Conservation (phyloP, 2,888 invertebrate genomes). For the Tanypteryx hageni region DNA sequence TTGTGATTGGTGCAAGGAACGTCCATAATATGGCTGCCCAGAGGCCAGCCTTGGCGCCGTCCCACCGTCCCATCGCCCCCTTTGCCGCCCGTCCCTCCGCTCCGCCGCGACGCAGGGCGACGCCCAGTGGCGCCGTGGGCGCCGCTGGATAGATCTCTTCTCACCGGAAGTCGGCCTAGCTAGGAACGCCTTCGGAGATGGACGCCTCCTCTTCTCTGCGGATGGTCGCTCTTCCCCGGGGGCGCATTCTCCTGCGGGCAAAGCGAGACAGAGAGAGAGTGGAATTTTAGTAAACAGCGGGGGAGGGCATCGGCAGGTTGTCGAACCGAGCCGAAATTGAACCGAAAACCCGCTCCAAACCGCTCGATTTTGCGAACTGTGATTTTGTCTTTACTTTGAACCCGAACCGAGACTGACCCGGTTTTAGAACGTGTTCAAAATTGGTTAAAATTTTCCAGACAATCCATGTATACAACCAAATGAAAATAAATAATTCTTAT, state of each 20-base stretch:
- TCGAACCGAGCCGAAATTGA: too few species aligned
- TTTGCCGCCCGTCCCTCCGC: background rate
- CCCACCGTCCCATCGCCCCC: background rate
- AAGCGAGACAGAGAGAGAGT: too few species aligned
- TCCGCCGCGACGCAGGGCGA: background rate
- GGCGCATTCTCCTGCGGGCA: background rate
- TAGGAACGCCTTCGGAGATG: slow-evolving; percentile 12
- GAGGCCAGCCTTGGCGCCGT: slow-evolving; percentile 11
- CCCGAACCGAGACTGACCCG: too few species aligned
- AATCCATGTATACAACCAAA: too few species aligned
- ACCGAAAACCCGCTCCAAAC: too few species aligned
- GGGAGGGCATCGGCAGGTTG: too few species aligned
- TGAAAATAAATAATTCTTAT: too few species aligned
- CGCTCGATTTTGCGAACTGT: too few species aligned
- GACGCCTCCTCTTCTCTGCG: background rate
- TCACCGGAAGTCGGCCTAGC: slow-evolving; percentile 3
- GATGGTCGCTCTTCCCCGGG: background rate
- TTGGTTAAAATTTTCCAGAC: too few species aligned
- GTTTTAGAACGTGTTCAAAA: too few species aligned
- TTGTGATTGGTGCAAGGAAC: slow-evolving; percentile 50
- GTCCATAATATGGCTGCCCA: slow-evolving; percentile 52
- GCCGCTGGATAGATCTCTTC: background rate
- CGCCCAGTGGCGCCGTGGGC: slow-evolving; percentile 15
- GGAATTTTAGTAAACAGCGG: too few species aligned
- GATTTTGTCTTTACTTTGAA: too few species aligned